Evolutionary conservation across 2,113 vertebrate genomes (phyloP), one percentile per base, ranked within the genome.

Genomic region (Dipodomys merriami): DNA sequence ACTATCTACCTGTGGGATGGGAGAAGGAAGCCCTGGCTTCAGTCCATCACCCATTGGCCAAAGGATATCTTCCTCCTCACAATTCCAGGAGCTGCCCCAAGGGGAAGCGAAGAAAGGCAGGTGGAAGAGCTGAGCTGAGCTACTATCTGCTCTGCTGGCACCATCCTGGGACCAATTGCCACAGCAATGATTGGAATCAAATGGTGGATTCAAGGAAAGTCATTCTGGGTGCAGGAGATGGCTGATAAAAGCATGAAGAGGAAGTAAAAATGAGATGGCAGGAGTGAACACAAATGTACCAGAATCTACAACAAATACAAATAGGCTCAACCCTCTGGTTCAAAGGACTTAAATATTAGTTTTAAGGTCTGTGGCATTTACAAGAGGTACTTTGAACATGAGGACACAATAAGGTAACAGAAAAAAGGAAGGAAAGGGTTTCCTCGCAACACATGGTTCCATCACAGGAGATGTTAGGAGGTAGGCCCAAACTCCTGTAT

Each of bases 351-450:
- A 78, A 7, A 27, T 72, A 27, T 74, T 23, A 57, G 29, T 79
- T 73, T 20, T 65, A 22, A 79, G 65, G 62, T 71, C 65, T 72
- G 10, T 60, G 67, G n/a, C 91, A 77, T 82, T 95, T 77, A 46
- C 7, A 46, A 88, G 65, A 78, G 25, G 57, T 9, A 20, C 10
- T 39, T 83, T 39, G 27, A 79, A 62, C 22, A 49, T 25, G 35
- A 73, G 5, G n/a, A 20, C 57, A 23, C 18, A n/a, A 64, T 30
- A 7, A 86, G 1, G 16, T 72, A 12, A 13, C 20, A 16, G 8
- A 2, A 46, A 44, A 69, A 69, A 74, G 15, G 30, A 9, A 6
- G 25, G 8, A 33, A 30, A 57, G 3, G 8, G 5, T 9, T 12
- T 1, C 12, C 44, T 6, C 5, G 16, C 3, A 29, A 9, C 10